These are phyloP conservation scores for Loxodonta africana DNA, from an alignment of 2,113 vertebrate genomes.

Conservation along the genomic window DNA sequence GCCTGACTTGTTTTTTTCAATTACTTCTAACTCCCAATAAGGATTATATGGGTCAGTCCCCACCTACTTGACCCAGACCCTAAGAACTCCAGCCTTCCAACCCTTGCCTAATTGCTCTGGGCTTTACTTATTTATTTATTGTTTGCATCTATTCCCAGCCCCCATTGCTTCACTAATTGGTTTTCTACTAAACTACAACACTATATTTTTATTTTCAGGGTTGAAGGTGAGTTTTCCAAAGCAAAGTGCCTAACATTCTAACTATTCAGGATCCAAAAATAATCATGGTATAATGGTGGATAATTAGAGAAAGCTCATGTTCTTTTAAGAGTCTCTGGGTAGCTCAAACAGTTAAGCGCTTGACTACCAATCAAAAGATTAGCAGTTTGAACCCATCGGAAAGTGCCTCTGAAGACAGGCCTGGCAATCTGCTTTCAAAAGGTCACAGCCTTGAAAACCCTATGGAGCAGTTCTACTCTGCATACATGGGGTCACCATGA, in stretches of 20 bases:
- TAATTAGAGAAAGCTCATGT: no score
- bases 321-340: no score
- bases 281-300: no score
- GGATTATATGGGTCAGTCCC: neutral
- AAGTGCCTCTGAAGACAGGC: no score
- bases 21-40: neutral
- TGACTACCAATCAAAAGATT: no score
- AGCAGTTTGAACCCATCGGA: no score
- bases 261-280: neutral
- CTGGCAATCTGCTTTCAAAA: no score
- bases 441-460: no score
- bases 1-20: neutral
- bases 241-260: neutral
- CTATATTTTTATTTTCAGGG: neutral
- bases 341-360: no score
- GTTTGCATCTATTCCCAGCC: neutral
- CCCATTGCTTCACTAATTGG: neutral
- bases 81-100: neutral
- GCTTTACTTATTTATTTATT: neutral
- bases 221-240: neutral
- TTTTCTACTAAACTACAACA: neutral
- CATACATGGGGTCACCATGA: no score
- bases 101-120: neutral
- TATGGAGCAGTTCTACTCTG: no score
- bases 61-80: neutral